Conservation (phyloP, 2,113 vertebrate species). For the Corvus cornix region DNA sequence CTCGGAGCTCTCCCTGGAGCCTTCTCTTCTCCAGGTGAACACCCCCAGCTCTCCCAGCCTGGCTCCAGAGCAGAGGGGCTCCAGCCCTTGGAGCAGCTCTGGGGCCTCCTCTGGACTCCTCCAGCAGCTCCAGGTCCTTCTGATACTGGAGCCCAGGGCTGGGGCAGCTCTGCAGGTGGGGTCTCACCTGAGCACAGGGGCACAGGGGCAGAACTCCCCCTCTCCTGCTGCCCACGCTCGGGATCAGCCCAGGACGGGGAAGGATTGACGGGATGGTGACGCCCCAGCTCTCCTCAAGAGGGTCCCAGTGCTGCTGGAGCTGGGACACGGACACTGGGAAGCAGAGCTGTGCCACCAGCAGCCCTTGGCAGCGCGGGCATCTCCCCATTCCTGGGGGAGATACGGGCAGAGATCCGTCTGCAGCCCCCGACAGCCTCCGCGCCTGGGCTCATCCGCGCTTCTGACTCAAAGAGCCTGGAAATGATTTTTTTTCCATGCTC, state of each 20-base stretch:
- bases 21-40: background rate
- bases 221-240: background rate
- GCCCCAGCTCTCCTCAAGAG: fast-evolving
- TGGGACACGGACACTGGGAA: fast-evolving
- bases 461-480: background rate
- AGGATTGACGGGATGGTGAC: fast-evolving
- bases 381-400: fast-evolving
- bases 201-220: background rate
- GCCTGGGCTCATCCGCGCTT: background rate
- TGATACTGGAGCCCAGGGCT: background rate
- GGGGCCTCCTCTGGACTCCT: fast-evolving
- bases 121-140: background rate
- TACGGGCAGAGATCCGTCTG: background rate
- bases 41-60: background rate
- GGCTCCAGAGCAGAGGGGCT: background rate
- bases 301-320: background rate
- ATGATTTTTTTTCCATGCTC: background rate
- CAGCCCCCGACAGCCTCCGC: background rate
- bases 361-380: background rate
- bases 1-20: background rate
- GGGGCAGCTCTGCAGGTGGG: background rate
- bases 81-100: background rate
- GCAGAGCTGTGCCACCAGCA: background rate
- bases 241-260: background rate
- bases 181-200: background rate